phyloP scores from a whole-genome alignment of 2,888 invertebrate genomes.

The Coenonympha glycerion region DNA sequence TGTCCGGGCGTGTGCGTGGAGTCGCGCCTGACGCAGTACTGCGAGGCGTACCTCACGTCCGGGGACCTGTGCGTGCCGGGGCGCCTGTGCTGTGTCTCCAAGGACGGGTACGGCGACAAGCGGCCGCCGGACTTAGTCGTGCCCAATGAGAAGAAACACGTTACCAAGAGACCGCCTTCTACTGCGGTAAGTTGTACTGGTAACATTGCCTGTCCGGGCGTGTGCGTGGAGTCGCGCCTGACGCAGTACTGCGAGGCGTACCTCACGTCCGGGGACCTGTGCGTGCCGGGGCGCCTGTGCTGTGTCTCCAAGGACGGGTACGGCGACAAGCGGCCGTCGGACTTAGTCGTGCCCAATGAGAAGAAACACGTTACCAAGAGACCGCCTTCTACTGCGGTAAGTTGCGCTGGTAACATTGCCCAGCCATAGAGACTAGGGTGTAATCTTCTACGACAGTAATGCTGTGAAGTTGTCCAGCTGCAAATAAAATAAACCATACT shows the following conservation, averaged over 20 bases:
- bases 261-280: conserved; percentile 81
- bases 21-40: conserved; percentile 87
- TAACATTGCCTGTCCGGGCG: conserved; percentile 78
- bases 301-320: conserved; percentile 87
- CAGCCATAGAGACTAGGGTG: too few species aligned
- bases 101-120: conserved; percentile 82
- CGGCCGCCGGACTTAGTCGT: conserved; percentile 84
- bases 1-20: conserved; percentile 89
- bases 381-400: conserved; percentile 52
- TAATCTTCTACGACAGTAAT: too few species aligned
- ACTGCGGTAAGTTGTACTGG: conserved; percentile 46
- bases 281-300: conserved; percentile 84
- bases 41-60: conserved; percentile 87
- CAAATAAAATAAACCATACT: too few species aligned
- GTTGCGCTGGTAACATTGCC: conserved; percentile 16
- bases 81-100: conserved; percentile 87
- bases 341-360: conserved; percentile 81
- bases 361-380: conserved; percentile 61
- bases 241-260: conserved; percentile 92
- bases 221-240: conserved; percentile 87
- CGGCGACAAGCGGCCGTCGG: conserved; percentile 81
- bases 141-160: conserved; percentile 72
- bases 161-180: conserved; percentile 50
- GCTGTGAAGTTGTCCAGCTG: not conserved
- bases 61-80: conserved; percentile 83